phyloP scores from a whole-genome alignment of 2,888 invertebrate species.

The Nycteola revayana region DNA sequence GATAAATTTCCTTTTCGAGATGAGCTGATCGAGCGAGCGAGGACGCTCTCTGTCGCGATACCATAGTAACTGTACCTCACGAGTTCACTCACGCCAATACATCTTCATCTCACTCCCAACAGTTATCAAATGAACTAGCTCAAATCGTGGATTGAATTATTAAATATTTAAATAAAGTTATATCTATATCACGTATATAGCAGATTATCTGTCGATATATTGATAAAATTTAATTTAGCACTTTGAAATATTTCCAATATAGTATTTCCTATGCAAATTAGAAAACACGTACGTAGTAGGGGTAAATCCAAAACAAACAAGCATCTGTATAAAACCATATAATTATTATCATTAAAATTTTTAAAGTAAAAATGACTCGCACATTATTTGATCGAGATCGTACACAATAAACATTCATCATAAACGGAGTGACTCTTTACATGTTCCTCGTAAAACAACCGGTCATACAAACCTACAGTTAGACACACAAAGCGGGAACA shows the following conservation, averaged over 20 bases:
- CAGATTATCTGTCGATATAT: slow-evolving; percentile 12
- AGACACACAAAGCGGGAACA: slow-evolving; percentile 12
- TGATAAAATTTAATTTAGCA: slow-evolving; percentile 15
- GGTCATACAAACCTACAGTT: slow-evolving; percentile 5
- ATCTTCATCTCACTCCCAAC: no score
- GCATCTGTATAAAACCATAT: slow-evolving; percentile 74
- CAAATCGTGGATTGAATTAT: slow-evolving; percentile 13
- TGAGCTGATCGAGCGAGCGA: not conserved
- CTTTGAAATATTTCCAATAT: slow-evolving; percentile 1
- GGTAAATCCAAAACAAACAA: slow-evolving; percentile 21
- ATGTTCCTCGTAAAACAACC: slow-evolving; percentile 8
- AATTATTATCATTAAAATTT: slow-evolving; percentile 71
- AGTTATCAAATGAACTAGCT: slow-evolving; percentile 8
- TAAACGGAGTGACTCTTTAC: slow-evolving; percentile 22
- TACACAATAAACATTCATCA: slow-evolving; percentile 25
- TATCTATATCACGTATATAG: slow-evolving; percentile 7
- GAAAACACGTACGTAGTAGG: no score
- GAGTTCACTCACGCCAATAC: no score
- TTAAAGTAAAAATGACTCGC: slow-evolving; percentile 71
- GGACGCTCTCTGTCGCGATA: no score
- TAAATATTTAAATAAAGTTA: slow-evolving; percentile 9
- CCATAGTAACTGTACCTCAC: no score
- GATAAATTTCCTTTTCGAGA: slow-evolving; percentile 21
- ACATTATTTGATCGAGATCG: slow-evolving; percentile 48
- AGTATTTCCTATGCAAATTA: no score